Evolutionary conservation across 2,113 vertebrate species (phyloP).

Genomic region (Danionella cerebrum): DNA sequence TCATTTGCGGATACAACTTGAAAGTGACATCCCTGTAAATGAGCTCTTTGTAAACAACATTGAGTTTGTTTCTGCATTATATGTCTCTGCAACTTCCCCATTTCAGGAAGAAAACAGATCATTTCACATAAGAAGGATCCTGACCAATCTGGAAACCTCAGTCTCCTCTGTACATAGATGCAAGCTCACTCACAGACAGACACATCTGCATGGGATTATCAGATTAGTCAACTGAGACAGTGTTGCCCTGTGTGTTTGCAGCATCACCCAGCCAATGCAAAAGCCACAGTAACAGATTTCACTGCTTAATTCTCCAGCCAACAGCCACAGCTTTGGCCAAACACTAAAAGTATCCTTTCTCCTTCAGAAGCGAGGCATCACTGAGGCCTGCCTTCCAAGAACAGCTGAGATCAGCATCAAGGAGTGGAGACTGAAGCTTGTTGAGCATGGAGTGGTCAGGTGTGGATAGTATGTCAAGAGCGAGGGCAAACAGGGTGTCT

Average conservation of each 20-base stretch:
- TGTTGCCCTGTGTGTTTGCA: conserved; percentile 34
- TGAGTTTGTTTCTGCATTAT: too few relatives aligned
- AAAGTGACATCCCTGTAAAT: too few relatives aligned
- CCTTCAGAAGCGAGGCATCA: background rate
- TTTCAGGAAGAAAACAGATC: background rate
- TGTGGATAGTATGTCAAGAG: background rate
- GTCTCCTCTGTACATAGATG: conserved; percentile 27
- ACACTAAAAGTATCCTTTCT: background rate
- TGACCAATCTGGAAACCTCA: background rate
- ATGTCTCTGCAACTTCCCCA: background rate
- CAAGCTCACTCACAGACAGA: conserved; percentile 35
- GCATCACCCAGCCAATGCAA: conserved; percentile 19
- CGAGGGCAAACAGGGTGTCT: background rate
- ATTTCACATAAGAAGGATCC: background rate
- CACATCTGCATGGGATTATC: conserved; percentile 63
- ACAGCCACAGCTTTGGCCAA: background rate
- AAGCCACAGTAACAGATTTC: conserved; percentile 11
- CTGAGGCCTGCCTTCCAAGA: background rate
- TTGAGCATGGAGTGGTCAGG: background rate
- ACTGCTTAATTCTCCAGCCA: conserved; percentile 9
- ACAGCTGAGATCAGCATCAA: background rate
- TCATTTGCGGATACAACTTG: too few relatives aligned
- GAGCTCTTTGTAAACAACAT: too few relatives aligned
- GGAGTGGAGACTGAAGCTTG: background rate
- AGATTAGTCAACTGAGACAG: conserved; percentile 62